Conservation (phyloP, 2,888 invertebrate species). For the Amblyjoppa proteus region DNA sequence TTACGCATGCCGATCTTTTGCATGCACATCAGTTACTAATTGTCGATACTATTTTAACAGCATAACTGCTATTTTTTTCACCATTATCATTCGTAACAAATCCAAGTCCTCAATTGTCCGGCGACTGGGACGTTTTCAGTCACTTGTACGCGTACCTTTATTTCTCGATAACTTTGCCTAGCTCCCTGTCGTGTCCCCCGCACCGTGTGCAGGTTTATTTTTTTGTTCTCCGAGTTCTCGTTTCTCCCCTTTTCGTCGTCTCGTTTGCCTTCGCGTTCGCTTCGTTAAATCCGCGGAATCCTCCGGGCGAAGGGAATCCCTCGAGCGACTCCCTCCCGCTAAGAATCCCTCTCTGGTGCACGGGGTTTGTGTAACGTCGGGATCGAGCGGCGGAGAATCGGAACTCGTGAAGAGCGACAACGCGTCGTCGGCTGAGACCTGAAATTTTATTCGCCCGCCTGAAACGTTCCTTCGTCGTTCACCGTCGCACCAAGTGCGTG, state of each 20-base stretch:
- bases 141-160: neutral
- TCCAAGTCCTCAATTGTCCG: no score
- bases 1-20: no score
- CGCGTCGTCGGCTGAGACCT: constrained; percentile 61
- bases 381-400: constrained; percentile 28
- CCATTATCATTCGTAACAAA: no score
- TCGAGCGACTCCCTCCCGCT: constrained; percentile 58
- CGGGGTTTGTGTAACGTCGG: constrained; percentile 43
- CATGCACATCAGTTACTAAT: no score
- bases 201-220: constrained; percentile 8
- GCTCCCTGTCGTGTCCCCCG: constrained; percentile 40
- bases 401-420: constrained; percentile 59
- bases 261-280: constrained; percentile 65
- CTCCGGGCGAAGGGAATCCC: constrained; percentile 50
- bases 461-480: constrained; percentile 50
- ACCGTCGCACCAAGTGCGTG: constrained; percentile 17
- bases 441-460: constrained; percentile 68
- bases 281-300: constrained; percentile 69
- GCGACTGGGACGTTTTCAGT: no score
- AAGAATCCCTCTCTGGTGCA: constrained; percentile 55
- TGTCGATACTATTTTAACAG: no score
- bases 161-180: constrained; percentile 27
- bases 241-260: constrained; percentile 59
- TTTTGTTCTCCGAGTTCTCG: constrained; percentile 50
- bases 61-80: no score